phyloP scores from a whole-genome alignment of 30 jellyfish, hydroid and myxozoan species.

The Catostylus mosaicus region DNA sequence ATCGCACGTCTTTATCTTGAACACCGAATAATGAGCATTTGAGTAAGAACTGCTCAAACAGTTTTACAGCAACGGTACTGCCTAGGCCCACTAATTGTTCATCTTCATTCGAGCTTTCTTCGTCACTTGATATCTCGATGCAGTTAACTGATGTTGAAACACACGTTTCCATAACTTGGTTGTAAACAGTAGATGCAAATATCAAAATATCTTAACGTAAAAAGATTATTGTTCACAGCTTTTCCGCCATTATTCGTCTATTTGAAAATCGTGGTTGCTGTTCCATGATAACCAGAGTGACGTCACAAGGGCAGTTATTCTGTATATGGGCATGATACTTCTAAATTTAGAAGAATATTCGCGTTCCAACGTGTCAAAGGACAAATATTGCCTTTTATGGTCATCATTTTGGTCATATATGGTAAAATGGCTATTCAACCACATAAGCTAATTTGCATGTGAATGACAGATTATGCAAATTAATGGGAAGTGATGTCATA shows the following conservation, averaged over 20 bases:
- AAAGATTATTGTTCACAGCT: too few relatives aligned
- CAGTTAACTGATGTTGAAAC: background rate
- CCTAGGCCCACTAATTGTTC: conserved; percentile 13
- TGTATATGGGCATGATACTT: too few relatives aligned
- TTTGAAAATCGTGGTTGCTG: background rate
- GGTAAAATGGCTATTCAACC: background rate
- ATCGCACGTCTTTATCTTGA: conserved; percentile 2
- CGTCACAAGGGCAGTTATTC: background rate
- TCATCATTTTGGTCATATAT: background rate
- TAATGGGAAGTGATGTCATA: conserved; percentile 1
- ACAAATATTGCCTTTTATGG: background rate
- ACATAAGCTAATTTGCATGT: background rate
- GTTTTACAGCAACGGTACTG: background rate
- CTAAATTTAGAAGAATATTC: too few relatives aligned
- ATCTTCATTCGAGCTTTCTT: conserved; percentile 21
- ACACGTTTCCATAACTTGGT: conserved; percentile 5
- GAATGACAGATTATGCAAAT: background rate
- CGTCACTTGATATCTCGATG: conserved; percentile 76
- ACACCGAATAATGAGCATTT: conserved; percentile 22
- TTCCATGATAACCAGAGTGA: background rate
- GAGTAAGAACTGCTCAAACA: conserved; percentile 21
- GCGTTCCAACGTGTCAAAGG: too few relatives aligned
- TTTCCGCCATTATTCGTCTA: conserved; percentile 14
- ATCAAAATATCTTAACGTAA: too few relatives aligned
- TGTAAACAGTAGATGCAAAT: background rate